These are phyloP conservation scores for Haliclystus octoradiatus DNA, from an alignment of 30 jellyfish, hydroid and myxozoan genomes.

Conservation along the genomic window DNA sequence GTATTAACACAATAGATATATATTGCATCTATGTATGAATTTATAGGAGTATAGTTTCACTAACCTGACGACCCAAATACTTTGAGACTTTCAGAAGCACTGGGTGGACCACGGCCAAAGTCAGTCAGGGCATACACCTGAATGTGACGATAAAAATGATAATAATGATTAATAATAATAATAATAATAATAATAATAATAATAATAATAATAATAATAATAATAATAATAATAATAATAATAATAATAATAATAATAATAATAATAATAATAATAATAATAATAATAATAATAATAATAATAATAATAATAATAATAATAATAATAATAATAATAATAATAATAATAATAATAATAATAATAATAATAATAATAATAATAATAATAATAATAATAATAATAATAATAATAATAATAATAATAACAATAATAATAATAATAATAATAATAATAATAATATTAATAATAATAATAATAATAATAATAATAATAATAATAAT, in stretches of 20 bases:
- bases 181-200: neutral
- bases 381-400: neutral
- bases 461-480: too few relatives aligned
- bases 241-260: neutral
- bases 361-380: neutral
- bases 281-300: neutral
- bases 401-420: neutral
- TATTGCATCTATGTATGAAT: too few relatives aligned
- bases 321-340: neutral
- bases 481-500: too few relatives aligned
- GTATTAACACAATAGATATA: too few relatives aligned
- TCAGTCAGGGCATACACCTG: neutral
- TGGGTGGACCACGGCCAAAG: neutral
- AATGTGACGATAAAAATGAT: too few relatives aligned
- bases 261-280: neutral
- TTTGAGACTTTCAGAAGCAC: neutral
- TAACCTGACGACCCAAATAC: neutral
- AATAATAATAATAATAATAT: neutral
- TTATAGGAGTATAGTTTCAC: too few relatives aligned
- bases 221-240: neutral
- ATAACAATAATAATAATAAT: neutral
- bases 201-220: neutral
- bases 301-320: neutral
- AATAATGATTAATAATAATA: too few relatives aligned
- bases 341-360: neutral